Percentiles rank a stretch among this genome's conserved stretches.
These are phyloP conservation scores for Drosophila percnosoma DNA, from an alignment of 2,888 invertebrate species.

Conservation along the genomic window DNA sequence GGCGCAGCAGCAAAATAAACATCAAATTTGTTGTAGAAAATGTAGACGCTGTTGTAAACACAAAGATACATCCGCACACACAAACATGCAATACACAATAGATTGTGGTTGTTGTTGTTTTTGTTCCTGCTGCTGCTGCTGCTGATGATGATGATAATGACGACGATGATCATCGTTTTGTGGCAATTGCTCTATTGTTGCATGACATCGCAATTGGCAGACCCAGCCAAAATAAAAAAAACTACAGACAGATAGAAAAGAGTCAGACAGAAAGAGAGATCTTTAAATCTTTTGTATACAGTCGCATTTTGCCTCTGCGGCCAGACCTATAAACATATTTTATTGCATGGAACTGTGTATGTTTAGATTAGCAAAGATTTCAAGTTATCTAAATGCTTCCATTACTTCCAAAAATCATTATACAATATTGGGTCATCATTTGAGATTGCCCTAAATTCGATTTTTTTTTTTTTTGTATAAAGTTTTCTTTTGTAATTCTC, in stretches of 20 bases:
- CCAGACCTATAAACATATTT: slow-evolving; percentile 24
- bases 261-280: slow-evolving; percentile 12
- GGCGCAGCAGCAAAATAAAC: slow-evolving; percentile 65
- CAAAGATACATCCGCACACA: slow-evolving; percentile 25
- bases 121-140: neutral
- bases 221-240: slow-evolving; percentile 32
- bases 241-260: slow-evolving; percentile 8
- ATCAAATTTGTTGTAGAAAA: slow-evolving; percentile 78
- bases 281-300: slow-evolving; percentile 8
- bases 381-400: neutral
- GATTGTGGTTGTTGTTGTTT: slow-evolving; percentile 1
- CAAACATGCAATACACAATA: slow-evolving; percentile 13
- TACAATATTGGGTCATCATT: neutral
- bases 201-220: slow-evolving; percentile 79
- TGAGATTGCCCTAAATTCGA: neutral
- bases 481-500: neutral
- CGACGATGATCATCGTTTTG: slow-evolving; percentile 48
- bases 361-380: slow-evolving; percentile 8
- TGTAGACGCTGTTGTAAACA: slow-evolving; percentile 74
- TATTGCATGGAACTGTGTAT: slow-evolving; percentile 34
- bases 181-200: slow-evolving; percentile 74
- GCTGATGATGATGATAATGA: slow-evolving; percentile 4
- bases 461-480: neutral
- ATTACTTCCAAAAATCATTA: neutral
- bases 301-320: slow-evolving; percentile 25